A percentile compares a stretch with the other conserved stretches of the same genome.
Conservation (phyloP, 2,113 vertebrate genomes). For the Brachyistius frenatus region DNA sequence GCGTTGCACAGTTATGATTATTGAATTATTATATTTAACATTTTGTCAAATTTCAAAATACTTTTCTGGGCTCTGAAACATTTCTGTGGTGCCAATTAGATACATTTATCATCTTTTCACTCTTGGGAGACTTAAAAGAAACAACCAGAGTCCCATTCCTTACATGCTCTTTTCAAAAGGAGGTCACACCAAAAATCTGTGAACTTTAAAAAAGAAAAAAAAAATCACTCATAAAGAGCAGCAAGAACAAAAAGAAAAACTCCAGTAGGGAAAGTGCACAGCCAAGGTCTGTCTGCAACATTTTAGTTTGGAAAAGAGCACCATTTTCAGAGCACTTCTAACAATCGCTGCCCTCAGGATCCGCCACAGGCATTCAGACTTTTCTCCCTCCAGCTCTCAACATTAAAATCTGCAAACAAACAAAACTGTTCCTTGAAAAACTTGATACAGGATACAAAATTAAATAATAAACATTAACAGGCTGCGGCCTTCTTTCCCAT, state of each 20-base stretch:
- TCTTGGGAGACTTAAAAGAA: neutral
- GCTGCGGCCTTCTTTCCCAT: neutral
- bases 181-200: neutral
- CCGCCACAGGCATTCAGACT: constrained; percentile 40
- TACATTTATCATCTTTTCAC: neutral
- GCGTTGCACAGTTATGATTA: no score
- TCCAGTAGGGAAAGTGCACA: constrained; percentile 19
- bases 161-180: neutral
- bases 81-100: neutral
- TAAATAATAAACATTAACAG: constrained; percentile 14
- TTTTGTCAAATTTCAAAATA: neutral
- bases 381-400: constrained; percentile 28
- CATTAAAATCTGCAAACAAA: constrained; percentile 50
- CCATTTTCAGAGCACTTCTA: constrained; percentile 61
- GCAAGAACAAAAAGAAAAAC: constrained; percentile 10
- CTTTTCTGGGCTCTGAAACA: no score
- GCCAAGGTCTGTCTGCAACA: constrained; percentile 49
- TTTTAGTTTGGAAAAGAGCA: constrained; percentile 54
- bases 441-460: neutral
- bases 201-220: neutral
- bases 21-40: neutral
- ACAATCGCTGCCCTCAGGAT: constrained; percentile 64
- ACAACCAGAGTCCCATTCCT: neutral
- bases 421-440: constrained; percentile 34
- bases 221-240: constrained; percentile 4